Evolutionary conservation across 2,113 vertebrate genomes (phyloP).

Genomic region (Psammodynastes pulverulentus): DNA sequence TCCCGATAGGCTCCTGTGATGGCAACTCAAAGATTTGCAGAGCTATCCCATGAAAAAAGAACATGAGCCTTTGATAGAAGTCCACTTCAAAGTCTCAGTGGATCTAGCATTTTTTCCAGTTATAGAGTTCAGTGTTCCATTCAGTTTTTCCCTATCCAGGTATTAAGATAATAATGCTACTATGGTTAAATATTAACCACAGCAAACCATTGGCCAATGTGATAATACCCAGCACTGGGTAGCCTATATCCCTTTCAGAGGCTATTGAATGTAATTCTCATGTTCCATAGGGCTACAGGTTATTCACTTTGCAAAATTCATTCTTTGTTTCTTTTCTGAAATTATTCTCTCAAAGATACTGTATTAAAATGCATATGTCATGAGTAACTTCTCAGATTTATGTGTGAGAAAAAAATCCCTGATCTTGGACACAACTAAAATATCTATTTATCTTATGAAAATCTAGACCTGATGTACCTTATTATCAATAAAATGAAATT

Average conservation of each 20-base stretch:
- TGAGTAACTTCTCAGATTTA: neutral
- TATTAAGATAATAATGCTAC: neutral
- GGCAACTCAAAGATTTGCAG: neutral
- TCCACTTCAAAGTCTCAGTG: neutral
- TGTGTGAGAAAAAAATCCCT: neutral
- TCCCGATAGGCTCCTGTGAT: slow-evolving; percentile 1
- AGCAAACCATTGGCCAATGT: neutral
- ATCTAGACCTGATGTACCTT: neutral
- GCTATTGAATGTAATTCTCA: neutral
- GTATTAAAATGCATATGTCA: neutral
- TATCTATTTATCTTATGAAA: neutral
- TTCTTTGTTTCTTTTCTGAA: neutral
- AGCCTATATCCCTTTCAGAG: neutral
- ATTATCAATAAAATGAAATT: neutral
- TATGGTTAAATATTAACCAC: neutral
- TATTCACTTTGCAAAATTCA: neutral
- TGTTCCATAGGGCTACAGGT: neutral
- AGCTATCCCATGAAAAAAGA: neutral
- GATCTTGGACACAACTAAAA: neutral
- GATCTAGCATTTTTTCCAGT: neutral
- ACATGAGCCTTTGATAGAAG: neutral
- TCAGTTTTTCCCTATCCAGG: neutral
- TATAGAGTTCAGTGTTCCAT: neutral
- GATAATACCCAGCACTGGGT: neutral
- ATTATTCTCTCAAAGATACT: neutral